phyloP scores from a whole-genome alignment of 2,888 invertebrate species.

The Bugula neritina region DNA sequence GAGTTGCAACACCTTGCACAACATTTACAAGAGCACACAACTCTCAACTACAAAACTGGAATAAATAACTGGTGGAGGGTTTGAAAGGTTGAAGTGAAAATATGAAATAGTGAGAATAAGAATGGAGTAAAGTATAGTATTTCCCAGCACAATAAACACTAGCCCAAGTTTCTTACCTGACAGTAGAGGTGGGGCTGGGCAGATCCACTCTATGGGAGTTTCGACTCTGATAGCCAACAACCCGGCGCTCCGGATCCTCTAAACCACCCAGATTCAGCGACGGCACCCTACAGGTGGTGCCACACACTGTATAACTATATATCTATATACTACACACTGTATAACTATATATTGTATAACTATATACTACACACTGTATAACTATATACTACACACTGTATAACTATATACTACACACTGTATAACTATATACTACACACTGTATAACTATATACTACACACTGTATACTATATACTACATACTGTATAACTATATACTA shows the following conservation, averaged over 20 bases:
- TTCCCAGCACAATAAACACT: too few species aligned
- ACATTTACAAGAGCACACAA: too few species aligned
- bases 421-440: too few species aligned
- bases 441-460: not conserved
- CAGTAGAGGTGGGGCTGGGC: constrained; percentile 12
- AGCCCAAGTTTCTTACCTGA: too few species aligned
- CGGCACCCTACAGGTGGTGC: not conserved
- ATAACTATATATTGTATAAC: not conserved
- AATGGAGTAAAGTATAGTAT: too few species aligned
- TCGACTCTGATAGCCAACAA: not conserved
- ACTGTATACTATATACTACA: not conserved
- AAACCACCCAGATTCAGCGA: constrained; percentile 11
- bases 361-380: not conserved
- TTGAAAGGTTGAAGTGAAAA: too few species aligned
- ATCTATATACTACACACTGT: not conserved
- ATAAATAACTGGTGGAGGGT: too few species aligned
- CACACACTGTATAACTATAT: not conserved
- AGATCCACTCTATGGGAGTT: not conserved
- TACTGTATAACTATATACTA: too few species aligned
- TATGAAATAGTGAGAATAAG: too few species aligned
- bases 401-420: too few species aligned
- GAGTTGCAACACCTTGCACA: too few species aligned
- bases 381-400: not conserved
- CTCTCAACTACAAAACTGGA: too few species aligned
- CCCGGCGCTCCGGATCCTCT: not conserved